These are phyloP conservation scores for Aleiodes leptofemur DNA, from an alignment of 2,888 invertebrate genomes.

Conservation along the genomic window DNA sequence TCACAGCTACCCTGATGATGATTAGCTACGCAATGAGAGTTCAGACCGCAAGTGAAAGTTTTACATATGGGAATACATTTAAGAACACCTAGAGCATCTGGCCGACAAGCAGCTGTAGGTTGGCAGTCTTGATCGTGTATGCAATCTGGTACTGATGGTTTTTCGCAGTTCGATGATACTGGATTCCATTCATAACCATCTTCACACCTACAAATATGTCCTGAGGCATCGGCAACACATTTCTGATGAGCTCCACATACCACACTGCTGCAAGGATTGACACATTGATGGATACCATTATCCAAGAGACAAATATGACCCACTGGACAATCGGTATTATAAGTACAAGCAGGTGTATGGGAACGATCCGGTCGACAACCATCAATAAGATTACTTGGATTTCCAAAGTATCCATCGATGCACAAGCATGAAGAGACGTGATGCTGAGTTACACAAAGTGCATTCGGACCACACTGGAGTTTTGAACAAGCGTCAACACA, in stretches of 20 bases:
- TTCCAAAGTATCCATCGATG: conserved; percentile 87
- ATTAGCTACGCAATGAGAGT: conserved; percentile 87
- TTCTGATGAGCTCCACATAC: conserved; percentile 90
- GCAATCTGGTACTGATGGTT: conserved; percentile 91
- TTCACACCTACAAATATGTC: conserved; percentile 86
- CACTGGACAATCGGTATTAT: conserved; percentile 82
- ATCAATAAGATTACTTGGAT: conserved; percentile 86
- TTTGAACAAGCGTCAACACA: conserved; percentile 92
- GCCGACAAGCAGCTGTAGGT: conserved; percentile 83
- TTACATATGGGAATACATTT: conserved; percentile 88
- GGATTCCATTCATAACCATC: conserved; percentile 90
- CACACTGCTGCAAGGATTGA: conserved; percentile 87
- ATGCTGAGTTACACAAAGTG: conserved; percentile 88
- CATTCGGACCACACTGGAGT: conserved; percentile 93
- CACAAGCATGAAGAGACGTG: conserved; percentile 93
- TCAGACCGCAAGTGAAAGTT: conserved; percentile 89
- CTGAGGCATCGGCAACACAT: conserved; percentile 82
- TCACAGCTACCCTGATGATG: conserved; percentile 88
- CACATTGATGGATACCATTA: conserved; percentile 82
- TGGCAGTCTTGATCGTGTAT: conserved; percentile 83
- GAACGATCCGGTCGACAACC: conserved; percentile 87
- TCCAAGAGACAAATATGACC: conserved; percentile 84
- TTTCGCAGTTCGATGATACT: conserved; percentile 87
- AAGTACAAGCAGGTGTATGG: conserved; percentile 79
- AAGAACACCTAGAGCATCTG: conserved; percentile 90